Percentiles rank a stretch among this genome's conserved stretches.
These are phyloP conservation scores for Pseudachorutes palmiensis DNA, from an alignment of 1,140 invertebrate species.

Conservation along the genomic window DNA sequence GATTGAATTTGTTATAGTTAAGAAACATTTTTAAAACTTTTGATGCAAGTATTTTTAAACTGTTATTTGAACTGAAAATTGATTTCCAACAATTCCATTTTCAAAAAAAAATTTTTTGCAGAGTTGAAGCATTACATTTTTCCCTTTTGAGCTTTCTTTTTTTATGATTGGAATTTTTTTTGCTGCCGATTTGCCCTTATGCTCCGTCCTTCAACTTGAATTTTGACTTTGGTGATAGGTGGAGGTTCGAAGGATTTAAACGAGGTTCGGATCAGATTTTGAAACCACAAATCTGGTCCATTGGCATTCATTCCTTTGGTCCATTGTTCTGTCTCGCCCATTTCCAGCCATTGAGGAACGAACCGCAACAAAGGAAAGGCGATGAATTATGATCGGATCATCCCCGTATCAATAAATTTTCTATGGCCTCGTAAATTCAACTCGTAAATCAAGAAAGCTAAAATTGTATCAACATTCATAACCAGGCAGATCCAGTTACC, in stretches of 20 bases:
- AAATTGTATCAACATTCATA: conserved; percentile 6
- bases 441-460: neutral
- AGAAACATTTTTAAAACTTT: too few relatives aligned
- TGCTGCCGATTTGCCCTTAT: neutral
- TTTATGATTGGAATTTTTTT: neutral
- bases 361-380: conserved; percentile 2
- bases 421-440: neutral
- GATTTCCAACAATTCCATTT: too few relatives aligned
- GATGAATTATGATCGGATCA: neutral
- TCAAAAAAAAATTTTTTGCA: too few relatives aligned
- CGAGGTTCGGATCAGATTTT: neutral
- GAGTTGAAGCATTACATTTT: too few relatives aligned
- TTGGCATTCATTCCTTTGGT: neutral
- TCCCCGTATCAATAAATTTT: neutral
- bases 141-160: too few relatives aligned
- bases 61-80: too few relatives aligned
- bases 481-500: neutral
- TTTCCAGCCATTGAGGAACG: neutral
- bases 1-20: too few relatives aligned
- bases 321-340: neutral
- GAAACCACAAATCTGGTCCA: neutral
- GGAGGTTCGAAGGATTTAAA: neutral
- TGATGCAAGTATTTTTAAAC: too few relatives aligned
- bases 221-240: neutral
- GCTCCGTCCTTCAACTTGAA: neutral